Base-by-base conservation (phyloP, 2,797 vertebrate genomes). In the Neomorphus geoffroyi region DNA sequence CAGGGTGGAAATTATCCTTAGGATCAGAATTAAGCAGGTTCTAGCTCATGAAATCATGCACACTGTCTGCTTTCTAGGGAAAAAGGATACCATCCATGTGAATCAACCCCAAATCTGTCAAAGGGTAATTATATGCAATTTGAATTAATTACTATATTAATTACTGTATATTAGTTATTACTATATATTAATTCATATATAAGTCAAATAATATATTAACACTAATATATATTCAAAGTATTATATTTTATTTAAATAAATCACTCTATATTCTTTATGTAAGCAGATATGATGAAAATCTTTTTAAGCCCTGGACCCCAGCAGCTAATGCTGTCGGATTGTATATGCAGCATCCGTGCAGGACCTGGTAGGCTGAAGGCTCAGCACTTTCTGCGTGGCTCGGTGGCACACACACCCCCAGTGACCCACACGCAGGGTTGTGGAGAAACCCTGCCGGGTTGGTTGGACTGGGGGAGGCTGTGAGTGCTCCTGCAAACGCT, bases 371-470 rank as follows among this genome's bases (percentile, higher is more conserved):
- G 24, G 11, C 24, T 9, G 4, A 48, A 66, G 19, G 39, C 9
- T 6, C 27, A 7, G 27, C 3, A 2, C 26, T 72, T 60, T 13
- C 28, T 41, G 18, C 7, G 1, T 5, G 77, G 27, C 30, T 70
- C 41, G 7, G 51, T 28, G 37, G 18, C 61, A 45, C 56, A 26
- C 14, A 21, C 46, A 71, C 30, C 26, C 74, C 6, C 3, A 1
- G 39, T 39, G 74, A 19, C 26, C 26, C 69, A 24, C 22, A 24
- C 1, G 7, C 4, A 22, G 50, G 67, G 18, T 2, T 5, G 54
- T 2, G 32, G 50, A 65, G 61, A 50, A 37, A 32, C 35, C 0
- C 4, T 10, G 13, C 2, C 22, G 39, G 48, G 3, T 6, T 7
- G 30, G 57, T n/a, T 2, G 23, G 50, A 9, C 35, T 15, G 19